Evolutionary conservation across 1,140 invertebrate genomes (phyloP).

Genomic region (Penaeus vannamei): DNA sequence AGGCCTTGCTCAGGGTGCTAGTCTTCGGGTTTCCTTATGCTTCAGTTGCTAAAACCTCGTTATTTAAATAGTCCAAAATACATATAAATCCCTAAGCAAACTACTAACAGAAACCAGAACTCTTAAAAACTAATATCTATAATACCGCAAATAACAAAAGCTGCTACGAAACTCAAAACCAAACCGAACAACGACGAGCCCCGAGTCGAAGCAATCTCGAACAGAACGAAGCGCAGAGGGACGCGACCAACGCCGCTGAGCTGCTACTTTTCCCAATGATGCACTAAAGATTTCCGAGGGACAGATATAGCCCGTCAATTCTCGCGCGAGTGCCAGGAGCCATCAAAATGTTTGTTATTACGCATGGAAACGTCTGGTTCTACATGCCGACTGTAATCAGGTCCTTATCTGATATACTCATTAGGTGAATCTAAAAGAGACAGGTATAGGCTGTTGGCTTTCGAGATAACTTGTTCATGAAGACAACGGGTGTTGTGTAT

Average conservation of each 20-base stretch:
- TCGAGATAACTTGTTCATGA: constrained; percentile 4
- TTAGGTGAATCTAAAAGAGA: constrained; percentile 37
- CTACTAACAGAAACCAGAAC: too few relatives aligned
- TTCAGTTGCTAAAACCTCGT: not conserved
- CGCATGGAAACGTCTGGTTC: constrained; percentile 46
- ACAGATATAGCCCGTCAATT: constrained; percentile 63
- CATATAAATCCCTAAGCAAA: too few relatives aligned
- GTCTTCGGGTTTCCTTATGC: not conserved
- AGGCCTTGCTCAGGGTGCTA: not conserved
- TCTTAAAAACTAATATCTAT: too few relatives aligned
- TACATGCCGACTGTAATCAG: constrained; percentile 31
- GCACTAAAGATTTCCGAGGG: constrained; percentile 58
- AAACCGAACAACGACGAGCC: too few relatives aligned
- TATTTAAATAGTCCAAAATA: too few relatives aligned
- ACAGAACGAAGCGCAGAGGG: not conserved
- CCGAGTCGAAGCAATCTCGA: constrained; percentile 24
- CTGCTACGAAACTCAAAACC: too few relatives aligned
- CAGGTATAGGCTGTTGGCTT: constrained; percentile 43
- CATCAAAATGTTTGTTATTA: constrained; percentile 62
- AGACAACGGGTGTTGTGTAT: not conserved
- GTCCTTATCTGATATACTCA: constrained; percentile 54
- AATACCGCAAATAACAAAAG: too few relatives aligned
- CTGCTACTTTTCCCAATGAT: constrained; percentile 57
- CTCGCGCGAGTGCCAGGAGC: constrained; percentile 28
- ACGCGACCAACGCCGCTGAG: not conserved